A percentile compares a stretch with the other conserved stretches of the same genome.
These are phyloP conservation scores for Chymomyza costata DNA, from an alignment of 1,140 invertebrate species.

Conservation along the genomic window DNA sequence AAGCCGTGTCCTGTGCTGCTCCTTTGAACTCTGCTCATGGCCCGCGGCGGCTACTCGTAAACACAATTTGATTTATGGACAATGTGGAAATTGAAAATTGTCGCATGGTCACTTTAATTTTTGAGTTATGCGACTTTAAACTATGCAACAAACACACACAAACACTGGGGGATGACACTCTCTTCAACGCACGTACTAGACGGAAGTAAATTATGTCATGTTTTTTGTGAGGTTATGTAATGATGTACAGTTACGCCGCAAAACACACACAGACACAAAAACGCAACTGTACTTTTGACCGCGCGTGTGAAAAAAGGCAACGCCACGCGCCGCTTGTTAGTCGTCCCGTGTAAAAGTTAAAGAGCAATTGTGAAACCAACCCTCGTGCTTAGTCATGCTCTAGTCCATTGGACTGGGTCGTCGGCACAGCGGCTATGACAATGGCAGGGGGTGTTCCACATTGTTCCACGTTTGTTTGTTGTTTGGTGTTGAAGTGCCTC, in stretches of 20 bases:
- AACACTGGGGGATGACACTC: conserved; percentile 19
- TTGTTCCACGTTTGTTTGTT: conserved; percentile 24
- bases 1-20: conserved; percentile 27
- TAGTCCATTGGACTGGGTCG: conserved; percentile 2
- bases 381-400: conserved; percentile 22
- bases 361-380: conserved; percentile 47
- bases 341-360: conserved; percentile 51
- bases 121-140: conserved; percentile 71
- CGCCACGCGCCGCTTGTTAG: conserved; percentile 62
- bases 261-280: conserved; percentile 31
- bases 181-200: conserved; percentile 18
- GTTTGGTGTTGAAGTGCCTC: conserved; percentile 57
- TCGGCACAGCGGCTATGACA: background rate
- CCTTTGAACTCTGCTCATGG: conserved; percentile 46
- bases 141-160: conserved; percentile 13
- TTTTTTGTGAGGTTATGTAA: conserved; percentile 62
- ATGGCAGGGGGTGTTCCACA: conserved; percentile 6
- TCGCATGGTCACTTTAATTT: conserved; percentile 72
- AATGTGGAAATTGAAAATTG: conserved; percentile 66
- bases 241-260: too few species aligned
- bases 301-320: conserved; percentile 56
- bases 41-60: conserved; percentile 42
- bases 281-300: conserved; percentile 40
- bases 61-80: conserved; percentile 71
- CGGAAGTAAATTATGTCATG: conserved; percentile 67